These are phyloP conservation scores for Tamandua tetradactyla DNA, from an alignment of 2,797 vertebrate genomes.

Conservation along the genomic window DNA sequence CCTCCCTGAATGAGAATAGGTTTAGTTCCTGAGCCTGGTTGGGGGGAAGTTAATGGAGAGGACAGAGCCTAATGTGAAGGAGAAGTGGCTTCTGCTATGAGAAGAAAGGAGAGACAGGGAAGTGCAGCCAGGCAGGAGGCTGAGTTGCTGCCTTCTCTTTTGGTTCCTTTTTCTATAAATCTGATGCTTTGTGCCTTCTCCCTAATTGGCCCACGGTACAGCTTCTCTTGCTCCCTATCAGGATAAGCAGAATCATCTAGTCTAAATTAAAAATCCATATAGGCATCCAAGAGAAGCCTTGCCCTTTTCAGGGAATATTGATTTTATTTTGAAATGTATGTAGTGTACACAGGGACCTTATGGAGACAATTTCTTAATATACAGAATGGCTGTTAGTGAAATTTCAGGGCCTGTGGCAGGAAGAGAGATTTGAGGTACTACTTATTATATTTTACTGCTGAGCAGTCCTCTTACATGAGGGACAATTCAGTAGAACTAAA, in stretches of 20 bases:
- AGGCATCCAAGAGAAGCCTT: slow-evolving; percentile 35
- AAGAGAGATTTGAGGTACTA: background rate
- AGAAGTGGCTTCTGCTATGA: background rate
- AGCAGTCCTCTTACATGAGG: background rate
- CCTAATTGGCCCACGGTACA: background rate
- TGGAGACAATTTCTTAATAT: background rate
- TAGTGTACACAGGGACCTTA: background rate
- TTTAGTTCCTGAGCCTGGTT: background rate
- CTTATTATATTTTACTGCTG: background rate
- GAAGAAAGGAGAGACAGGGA: background rate
- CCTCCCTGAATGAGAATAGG: background rate
- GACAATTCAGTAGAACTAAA: background rate
- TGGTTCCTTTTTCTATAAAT: background rate
- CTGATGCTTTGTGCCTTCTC: background rate
- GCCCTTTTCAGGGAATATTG: slow-evolving; percentile 17
- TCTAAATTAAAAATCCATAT: slow-evolving; percentile 14
- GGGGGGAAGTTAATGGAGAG: background rate
- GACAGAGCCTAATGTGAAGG: background rate
- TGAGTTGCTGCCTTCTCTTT: background rate
- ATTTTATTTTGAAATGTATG: slow-evolving; percentile 34
- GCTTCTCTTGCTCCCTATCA: background rate
- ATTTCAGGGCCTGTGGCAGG: background rate
- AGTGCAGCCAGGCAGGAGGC: background rate
- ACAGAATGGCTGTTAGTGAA: background rate
- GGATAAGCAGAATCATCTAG: background rate